Evolutionary conservation across 2,797 vertebrate genomes (phyloP).

Genomic region (Myiotriccus ornatus): DNA sequence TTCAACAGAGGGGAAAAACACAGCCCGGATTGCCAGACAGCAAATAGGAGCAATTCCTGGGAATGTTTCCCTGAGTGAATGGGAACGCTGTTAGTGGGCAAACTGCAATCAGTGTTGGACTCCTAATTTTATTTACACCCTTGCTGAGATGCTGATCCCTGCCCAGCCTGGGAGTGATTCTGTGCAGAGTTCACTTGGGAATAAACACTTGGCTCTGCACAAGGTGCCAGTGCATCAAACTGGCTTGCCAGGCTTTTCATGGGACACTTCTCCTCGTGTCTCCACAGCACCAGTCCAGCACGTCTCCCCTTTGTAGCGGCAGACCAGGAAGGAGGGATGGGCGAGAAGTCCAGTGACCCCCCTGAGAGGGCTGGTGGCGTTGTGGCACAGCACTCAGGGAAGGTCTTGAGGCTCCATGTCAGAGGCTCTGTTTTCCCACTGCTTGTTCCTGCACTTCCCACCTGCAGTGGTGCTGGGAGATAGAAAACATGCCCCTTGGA

Average conservation of each 20-base stretch:
- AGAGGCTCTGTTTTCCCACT: neutral
- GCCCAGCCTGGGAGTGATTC: neutral
- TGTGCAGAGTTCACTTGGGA: neutral
- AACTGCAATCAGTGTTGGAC: neutral
- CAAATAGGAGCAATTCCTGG: neutral
- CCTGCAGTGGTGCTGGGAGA: neutral
- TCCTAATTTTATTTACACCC: neutral
- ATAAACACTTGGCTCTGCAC: neutral
- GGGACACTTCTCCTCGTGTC: neutral
- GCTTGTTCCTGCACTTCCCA: neutral
- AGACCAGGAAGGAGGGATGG: neutral
- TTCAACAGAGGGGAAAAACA: neutral
- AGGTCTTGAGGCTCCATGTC: accelerated
- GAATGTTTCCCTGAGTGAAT: neutral
- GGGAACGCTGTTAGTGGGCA: conserved; percentile 5
- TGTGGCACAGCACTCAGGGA: neutral
- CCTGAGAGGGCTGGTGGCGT: accelerated
- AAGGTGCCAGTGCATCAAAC: neutral
- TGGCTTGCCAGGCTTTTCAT: neutral
- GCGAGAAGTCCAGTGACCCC: neutral
- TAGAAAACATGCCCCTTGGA: neutral
- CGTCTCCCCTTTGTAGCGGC: neutral
- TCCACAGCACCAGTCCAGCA: neutral
- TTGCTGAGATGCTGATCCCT: neutral
- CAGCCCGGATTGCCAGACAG: neutral